Evolutionary conservation across 1,140 invertebrate species (phyloP).

Genomic region (Neodiprion lecontei): DNA sequence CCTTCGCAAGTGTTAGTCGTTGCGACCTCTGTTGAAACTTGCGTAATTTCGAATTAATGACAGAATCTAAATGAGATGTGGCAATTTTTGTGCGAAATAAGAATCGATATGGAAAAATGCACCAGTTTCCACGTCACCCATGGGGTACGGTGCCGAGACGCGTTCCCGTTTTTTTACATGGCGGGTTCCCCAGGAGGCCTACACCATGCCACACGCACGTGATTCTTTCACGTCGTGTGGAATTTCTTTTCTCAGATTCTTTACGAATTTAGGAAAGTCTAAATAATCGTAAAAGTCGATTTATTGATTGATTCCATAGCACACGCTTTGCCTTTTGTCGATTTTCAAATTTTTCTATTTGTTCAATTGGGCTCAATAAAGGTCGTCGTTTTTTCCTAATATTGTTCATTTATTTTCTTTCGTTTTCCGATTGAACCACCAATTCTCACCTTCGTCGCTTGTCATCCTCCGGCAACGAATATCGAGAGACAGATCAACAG

Average conservation of each 20-base stretch:
- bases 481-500: neutral
- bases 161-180: constrained; percentile 65
- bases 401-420: neutral
- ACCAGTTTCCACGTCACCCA: constrained; percentile 62
- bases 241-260: neutral
- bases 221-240: neutral
- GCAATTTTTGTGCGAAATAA: no score
- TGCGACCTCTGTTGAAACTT: no score
- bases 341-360: neutral
- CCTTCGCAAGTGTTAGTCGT: no score
- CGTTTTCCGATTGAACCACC: neutral
- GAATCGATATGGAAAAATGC: constrained; percentile 21
- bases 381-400: neutral
- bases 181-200: constrained; percentile 64
- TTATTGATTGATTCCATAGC: neutral
- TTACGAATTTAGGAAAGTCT: no score
- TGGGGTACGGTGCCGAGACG: constrained; percentile 59
- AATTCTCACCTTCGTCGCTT: neutral
- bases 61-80: no score
- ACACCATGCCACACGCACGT: constrained; percentile 58
- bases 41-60: no score
- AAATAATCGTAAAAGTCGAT: neutral
- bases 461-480: neutral
- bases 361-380: neutral
- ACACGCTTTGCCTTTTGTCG: neutral